Percentiles rank a stretch among this genome's conserved stretches.
Conservation (phyloP, 2,888 invertebrate species). For the Podotricha telesiphe region DNA sequence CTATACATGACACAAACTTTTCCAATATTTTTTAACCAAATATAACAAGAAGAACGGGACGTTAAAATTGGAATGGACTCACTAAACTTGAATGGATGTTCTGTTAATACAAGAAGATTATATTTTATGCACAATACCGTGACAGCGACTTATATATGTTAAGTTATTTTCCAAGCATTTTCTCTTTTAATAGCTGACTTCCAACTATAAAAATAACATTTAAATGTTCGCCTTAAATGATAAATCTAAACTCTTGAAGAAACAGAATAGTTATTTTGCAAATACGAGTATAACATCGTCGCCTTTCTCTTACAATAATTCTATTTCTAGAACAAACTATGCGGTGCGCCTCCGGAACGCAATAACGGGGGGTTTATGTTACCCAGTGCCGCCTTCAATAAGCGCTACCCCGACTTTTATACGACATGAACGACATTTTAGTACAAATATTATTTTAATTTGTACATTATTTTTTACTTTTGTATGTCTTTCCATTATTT, state of each 20-base stretch:
- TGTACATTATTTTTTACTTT: not conserved
- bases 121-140: no score
- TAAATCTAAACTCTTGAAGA: not conserved
- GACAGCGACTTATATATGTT: no score
- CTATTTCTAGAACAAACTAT: constrained; percentile 23
- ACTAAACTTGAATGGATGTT: no score
- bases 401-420: not conserved
- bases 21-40: no score
- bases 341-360: constrained; percentile 14
- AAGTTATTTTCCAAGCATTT: no score
- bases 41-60: no score
- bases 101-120: no score
- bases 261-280: not conserved
- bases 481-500: not conserved
- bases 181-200: no score
- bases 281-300: not conserved
- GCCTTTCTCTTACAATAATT: constrained; percentile 20
- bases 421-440: constrained; percentile 3
- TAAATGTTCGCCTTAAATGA: no score
- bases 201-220: no score
- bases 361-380: constrained; percentile 10
- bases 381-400: constrained; percentile 6
- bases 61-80: no score
- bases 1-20: no score
- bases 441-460: not conserved